Percentiles rank a stretch among this genome's conserved stretches.
Evolutionary conservation across 2,113 vertebrate species (phyloP).

Genomic region (Cololabis saira): DNA sequence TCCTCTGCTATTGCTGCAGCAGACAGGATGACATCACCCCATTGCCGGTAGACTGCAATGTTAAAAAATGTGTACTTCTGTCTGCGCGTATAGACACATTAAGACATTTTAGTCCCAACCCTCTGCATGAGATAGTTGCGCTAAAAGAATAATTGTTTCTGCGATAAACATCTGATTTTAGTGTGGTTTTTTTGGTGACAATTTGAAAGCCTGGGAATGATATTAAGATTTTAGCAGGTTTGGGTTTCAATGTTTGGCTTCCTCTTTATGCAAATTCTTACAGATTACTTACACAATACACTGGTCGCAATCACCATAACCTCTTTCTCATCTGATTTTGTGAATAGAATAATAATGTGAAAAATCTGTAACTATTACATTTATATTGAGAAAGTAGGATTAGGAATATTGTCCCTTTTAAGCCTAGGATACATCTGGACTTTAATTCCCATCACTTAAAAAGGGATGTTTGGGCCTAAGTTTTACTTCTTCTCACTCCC

Average conservation of each 20-base stretch:
- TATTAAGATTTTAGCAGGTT: background rate
- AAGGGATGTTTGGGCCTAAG: no score
- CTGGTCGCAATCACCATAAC: no score
- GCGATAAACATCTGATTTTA: background rate
- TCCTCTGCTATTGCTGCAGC: constrained; percentile 71
- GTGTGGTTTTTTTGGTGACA: background rate
- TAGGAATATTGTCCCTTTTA: background rate
- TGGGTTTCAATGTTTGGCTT: background rate
- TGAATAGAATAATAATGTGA: no score
- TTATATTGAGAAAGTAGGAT: background rate
- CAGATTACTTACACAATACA: no score
- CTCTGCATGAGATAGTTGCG: background rate
- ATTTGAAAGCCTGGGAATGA: background rate
- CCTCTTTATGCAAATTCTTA: no score
- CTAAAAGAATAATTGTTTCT: constrained; percentile 17
- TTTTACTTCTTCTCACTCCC: no score
- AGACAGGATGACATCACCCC: constrained; percentile 81
- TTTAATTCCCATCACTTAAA: no score
- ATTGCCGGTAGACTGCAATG: constrained; percentile 72
- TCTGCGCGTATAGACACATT: background rate
- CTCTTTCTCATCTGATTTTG: no score
- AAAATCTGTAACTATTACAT: background rate
- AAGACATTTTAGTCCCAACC: background rate
- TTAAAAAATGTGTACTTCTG: constrained; percentile 33
- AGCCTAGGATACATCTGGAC: no score